Evolutionary conservation across 2,888 invertebrate genomes (phyloP).

Genomic region (Lochmaea capreae): DNA sequence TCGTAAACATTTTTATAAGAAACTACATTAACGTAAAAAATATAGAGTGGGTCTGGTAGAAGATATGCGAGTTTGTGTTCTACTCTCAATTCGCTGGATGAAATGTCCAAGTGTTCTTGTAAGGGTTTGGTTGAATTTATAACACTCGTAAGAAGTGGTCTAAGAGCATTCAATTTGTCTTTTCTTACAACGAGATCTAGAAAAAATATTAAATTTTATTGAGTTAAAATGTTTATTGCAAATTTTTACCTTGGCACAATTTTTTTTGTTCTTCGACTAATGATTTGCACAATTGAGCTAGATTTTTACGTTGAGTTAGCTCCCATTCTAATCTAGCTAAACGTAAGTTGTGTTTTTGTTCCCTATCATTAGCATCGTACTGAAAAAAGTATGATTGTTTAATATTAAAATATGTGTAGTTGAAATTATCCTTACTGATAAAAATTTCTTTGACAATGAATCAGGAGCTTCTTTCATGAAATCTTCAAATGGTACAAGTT

Average conservation of each 20-base stretch:
- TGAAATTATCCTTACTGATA: constrained; percentile 50
- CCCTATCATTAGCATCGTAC: constrained; percentile 52
- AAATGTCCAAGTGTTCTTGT: constrained; percentile 87
- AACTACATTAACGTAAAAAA: constrained; percentile 86
- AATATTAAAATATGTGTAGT: constrained; percentile 3
- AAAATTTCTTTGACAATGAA: constrained; percentile 61
- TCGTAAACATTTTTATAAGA: constrained; percentile 85
- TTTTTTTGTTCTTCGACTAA: constrained; percentile 82
- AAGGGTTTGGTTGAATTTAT: constrained; percentile 87
- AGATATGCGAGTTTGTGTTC: constrained; percentile 81
- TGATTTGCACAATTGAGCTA: constrained; percentile 81
- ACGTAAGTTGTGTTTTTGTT: constrained; percentile 82
- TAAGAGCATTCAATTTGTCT: constrained; percentile 80
- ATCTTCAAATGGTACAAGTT: constrained; percentile 84
- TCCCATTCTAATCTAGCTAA: constrained; percentile 93
- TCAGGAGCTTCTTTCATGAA: constrained; percentile 85
- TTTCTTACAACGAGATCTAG: constrained; percentile 59
- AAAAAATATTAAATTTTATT: constrained; percentile 14
- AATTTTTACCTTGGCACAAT: constrained; percentile 73
- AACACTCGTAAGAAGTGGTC: constrained; percentile 80
- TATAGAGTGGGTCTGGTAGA: constrained; percentile 85
- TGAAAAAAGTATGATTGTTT: constrained; percentile 44
- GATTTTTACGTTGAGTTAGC: constrained; percentile 84
- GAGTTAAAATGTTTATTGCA: not conserved
- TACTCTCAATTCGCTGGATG: constrained; percentile 81